phyloP scores from a whole-genome alignment of 2,113 vertebrate genomes.

The Lepus timidus region DNA sequence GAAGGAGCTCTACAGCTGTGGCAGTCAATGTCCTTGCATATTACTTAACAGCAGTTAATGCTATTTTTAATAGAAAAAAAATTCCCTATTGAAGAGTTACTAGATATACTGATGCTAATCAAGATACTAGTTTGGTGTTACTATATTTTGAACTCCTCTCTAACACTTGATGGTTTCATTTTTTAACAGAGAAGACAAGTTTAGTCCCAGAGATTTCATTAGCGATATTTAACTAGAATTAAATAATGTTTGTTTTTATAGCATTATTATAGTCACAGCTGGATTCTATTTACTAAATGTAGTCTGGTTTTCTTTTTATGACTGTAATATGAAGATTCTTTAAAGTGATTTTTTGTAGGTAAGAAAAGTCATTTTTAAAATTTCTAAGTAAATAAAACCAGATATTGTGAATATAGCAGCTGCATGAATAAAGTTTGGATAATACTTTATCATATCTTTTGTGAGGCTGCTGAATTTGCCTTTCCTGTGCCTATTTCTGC shows the following conservation, averaged over 20 bases:
- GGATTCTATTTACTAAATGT: conserved; percentile 8
- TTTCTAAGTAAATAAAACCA: conserved; percentile 38
- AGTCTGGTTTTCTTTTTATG: conserved; percentile 2
- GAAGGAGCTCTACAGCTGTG: background rate
- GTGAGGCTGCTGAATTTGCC: background rate
- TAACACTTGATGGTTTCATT: conserved; percentile 24
- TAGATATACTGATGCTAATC: background rate
- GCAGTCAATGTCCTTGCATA: background rate
- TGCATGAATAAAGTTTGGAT: background rate
- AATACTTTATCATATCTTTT: conserved; percentile 45
- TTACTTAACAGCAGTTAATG: background rate
- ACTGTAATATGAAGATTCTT: background rate
- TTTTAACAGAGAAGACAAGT: background rate
- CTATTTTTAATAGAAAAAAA: background rate
- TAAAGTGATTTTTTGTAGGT: background rate
- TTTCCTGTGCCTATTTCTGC: conserved; percentile 38
- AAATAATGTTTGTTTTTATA: conserved; percentile 31
- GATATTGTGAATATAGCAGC: conserved; percentile 17
- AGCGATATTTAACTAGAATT: background rate
- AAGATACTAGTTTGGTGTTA: background rate
- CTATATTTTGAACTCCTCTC: background rate
- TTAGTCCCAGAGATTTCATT: background rate
- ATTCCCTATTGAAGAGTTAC: background rate
- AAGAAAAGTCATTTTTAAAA: background rate
- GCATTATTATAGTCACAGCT: conserved; percentile 10